These are phyloP conservation scores for Cepphus grylle DNA, from an alignment of 2,113 vertebrate genomes.

Conservation along the genomic window DNA sequence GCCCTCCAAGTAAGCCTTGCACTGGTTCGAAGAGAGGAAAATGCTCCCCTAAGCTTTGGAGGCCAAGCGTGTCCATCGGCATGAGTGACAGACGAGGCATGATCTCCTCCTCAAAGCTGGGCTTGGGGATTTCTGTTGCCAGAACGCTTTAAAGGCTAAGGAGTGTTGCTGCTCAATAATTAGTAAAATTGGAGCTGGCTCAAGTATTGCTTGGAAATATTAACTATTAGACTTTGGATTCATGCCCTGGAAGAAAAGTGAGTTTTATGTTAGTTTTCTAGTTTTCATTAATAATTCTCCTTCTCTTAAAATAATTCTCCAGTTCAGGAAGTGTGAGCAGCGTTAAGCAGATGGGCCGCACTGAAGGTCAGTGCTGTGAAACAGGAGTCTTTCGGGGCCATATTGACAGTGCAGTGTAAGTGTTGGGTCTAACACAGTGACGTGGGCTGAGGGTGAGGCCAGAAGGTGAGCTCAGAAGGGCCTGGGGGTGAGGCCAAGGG, in stretches of 20 bases:
- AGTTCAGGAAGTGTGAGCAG: background rate
- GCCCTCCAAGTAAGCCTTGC: background rate
- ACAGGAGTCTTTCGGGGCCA: background rate
- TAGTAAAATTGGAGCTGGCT: conserved; percentile 31
- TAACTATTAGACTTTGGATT: conserved; percentile 18
- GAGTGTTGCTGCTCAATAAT: background rate
- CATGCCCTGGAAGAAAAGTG: background rate
- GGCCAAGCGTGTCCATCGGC: accelerated
- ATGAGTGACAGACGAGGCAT: background rate
- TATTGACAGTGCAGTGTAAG: background rate
- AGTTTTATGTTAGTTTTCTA: background rate
- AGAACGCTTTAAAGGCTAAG: background rate
- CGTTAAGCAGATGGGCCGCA: background rate
- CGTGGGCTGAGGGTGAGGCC: too few species aligned
- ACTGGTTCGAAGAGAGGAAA: background rate
- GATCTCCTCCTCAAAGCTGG: background rate
- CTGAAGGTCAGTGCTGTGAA: accelerated
- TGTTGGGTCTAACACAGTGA: background rate
- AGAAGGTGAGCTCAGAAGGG: too few species aligned
- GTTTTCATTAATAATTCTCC: background rate
- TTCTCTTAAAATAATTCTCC: background rate
- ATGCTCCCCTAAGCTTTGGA: background rate
- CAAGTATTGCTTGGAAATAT: conserved; percentile 31
- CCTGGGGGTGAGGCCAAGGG: background rate
- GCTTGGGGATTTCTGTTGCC: background rate